These are phyloP conservation scores for Caenorhabditis becei DNA, from an alignment of 2,888 invertebrate genomes.

Conservation along the genomic window DNA sequence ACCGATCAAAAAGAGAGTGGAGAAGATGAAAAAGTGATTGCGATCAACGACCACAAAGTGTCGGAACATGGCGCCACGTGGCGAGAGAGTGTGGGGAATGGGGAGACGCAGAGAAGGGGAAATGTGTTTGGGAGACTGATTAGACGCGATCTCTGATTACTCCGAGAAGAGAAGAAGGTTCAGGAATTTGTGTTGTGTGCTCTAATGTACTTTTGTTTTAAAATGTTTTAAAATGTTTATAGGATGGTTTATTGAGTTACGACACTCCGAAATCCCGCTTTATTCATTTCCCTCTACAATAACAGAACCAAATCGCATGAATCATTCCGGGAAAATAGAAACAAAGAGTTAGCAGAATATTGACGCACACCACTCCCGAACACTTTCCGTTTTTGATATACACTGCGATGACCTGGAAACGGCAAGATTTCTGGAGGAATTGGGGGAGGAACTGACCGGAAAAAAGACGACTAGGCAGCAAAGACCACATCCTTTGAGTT, in stretches of 20 bases:
- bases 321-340: not conserved
- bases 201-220: not conserved
- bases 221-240: not conserved
- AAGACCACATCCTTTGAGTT: no score
- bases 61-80: constrained; percentile 26
- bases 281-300: not conserved
- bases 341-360: not conserved
- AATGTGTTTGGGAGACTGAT: constrained; percentile 16
- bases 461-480: no score
- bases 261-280: no score
- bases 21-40: not conserved
- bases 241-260: no score
- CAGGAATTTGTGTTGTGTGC: not conserved
- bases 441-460: no score
- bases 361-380: not conserved
- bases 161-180: constrained; percentile 7
- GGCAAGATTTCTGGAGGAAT: no score
- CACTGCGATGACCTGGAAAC: not conserved
- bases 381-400: not conserved
- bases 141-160: constrained; percentile 10
- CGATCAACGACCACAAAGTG: constrained; percentile 52
- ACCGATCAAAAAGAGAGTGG: constrained; percentile 42
- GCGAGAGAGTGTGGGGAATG: not conserved
- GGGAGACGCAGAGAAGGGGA: not conserved
- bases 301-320: not conserved